phyloP scores from a whole-genome alignment of 53 echinoderm and acorn worm species.

The Zoroaster sp. region DNA sequence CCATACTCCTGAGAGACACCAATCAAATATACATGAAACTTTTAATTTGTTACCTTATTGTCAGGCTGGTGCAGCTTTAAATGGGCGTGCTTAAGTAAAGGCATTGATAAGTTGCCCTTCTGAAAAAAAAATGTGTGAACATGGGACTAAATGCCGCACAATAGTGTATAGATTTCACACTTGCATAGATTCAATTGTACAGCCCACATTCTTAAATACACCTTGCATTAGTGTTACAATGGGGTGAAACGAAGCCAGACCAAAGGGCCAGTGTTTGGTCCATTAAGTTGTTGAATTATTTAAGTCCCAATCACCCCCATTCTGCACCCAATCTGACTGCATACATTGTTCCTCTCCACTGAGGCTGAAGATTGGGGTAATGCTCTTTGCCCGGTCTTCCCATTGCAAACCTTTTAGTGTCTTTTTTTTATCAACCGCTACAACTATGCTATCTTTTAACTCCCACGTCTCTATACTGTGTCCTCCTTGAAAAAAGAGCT shows the following conservation, averaged over 20 bases:
- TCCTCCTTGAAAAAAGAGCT: background rate
- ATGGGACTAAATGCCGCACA: conserved; percentile 67
- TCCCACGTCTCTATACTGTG: background rate
- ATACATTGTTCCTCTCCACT: background rate
- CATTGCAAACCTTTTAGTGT: background rate
- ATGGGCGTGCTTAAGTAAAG: conserved; percentile 55
- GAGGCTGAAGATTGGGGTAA: conserved; percentile 6
- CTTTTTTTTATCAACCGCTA: background rate
- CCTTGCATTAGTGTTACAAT: conserved; percentile 61
- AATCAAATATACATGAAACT: conserved; percentile 72
- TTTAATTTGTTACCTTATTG: conserved; percentile 54
- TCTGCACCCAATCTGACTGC: background rate
- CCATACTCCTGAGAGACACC: conserved; percentile 51
- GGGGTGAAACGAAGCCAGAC: conserved; percentile 10
- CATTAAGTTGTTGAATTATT: conserved; percentile 77
- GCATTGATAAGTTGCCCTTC: background rate
- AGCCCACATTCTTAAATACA: conserved; percentile 55
- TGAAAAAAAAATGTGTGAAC: background rate
- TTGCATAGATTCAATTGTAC: conserved; percentile 72
- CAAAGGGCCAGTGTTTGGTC: conserved; percentile 42
- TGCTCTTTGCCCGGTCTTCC: background rate
- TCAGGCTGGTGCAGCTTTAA: conserved; percentile 67
- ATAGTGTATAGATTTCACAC: conserved; percentile 85
- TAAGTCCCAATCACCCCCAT: conserved; percentile 14
- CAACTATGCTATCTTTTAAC: background rate